A percentile compares a stretch with the other conserved stretches of the same genome.
phyloP scores from a whole-genome alignment of 2,888 invertebrate genomes.

The Philereme transversata region DNA sequence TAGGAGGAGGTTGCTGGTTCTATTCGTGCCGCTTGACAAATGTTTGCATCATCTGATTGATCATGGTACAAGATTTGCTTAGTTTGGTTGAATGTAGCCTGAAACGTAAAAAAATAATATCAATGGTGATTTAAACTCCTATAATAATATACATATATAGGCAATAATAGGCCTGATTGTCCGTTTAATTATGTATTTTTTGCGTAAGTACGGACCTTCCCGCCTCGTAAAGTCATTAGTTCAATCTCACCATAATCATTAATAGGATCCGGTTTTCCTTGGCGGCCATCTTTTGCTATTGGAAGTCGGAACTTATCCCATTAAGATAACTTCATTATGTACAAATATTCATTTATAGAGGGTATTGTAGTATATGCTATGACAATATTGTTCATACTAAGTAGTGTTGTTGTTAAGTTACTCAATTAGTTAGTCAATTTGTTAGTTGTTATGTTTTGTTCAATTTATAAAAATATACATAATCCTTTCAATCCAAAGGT shows the following conservation, averaged over 20 bases:
- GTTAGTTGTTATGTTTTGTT: not conserved
- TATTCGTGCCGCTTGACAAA: too few species aligned
- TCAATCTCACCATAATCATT: slow-evolving; percentile 19
- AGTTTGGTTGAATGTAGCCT: too few species aligned
- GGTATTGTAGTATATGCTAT: slow-evolving; percentile 2
- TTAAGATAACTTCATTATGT: slow-evolving; percentile 22
- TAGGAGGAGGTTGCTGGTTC: too few species aligned
- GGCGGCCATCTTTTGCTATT: slow-evolving; percentile 11
- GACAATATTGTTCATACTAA: slow-evolving; percentile 2
- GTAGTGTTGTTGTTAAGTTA: not conserved
- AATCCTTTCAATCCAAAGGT: too few species aligned
- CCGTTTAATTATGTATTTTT: slow-evolving; percentile 3
- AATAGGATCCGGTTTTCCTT: slow-evolving; percentile 16
- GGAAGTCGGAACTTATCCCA: slow-evolving; percentile 22
- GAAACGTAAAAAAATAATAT: too few species aligned
- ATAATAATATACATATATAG: too few species aligned
- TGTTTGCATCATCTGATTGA: too few species aligned
- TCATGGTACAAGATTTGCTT: too few species aligned
- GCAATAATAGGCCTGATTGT: too few species aligned
- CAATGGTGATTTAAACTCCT: too few species aligned
- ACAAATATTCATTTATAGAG: slow-evolving; percentile 14
- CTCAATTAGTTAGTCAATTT: too few species aligned
- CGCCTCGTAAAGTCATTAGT: slow-evolving; percentile 17
- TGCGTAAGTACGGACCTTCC: slow-evolving; percentile 8
- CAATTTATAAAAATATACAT: not conserved